Conservation (phyloP, 2,797 vertebrate genomes). For the Myotis myotis region DNA sequence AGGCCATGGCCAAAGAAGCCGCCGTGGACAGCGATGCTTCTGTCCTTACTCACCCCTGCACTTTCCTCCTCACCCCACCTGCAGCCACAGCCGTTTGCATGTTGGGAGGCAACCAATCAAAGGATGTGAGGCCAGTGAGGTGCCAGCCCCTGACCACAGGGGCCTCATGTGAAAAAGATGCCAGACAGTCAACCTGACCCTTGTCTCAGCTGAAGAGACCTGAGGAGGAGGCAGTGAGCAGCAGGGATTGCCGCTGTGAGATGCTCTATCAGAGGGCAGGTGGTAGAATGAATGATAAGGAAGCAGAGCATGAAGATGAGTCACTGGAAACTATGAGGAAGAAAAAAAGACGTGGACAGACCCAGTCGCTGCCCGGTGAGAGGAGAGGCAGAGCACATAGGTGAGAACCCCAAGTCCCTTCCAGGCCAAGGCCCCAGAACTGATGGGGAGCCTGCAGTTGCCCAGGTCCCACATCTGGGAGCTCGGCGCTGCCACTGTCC, state of each 20-base stretch:
- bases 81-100: background rate
- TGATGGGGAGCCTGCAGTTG: background rate
- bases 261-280: background rate
- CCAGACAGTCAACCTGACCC: background rate
- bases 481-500: background rate
- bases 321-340: conserved; percentile 23
- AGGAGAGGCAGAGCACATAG: background rate
- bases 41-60: background rate
- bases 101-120: background rate
- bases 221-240: background rate
- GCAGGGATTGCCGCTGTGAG: background rate
- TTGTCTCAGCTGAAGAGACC: background rate
- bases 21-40: background rate
- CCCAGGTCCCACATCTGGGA: background rate
- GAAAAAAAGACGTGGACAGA: background rate
- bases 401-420: background rate
- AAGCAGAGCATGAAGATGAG: background rate
- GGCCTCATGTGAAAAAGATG: background rate
- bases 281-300: background rate
- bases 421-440: background rate
- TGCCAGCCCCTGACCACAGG: background rate
- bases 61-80: too few relatives aligned
- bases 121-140: background rate
- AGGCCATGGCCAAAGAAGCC: background rate
- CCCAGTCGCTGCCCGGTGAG: background rate